Conservation (phyloP, 2,113 vertebrate genomes). For the Corydoras maculifer region DNA sequence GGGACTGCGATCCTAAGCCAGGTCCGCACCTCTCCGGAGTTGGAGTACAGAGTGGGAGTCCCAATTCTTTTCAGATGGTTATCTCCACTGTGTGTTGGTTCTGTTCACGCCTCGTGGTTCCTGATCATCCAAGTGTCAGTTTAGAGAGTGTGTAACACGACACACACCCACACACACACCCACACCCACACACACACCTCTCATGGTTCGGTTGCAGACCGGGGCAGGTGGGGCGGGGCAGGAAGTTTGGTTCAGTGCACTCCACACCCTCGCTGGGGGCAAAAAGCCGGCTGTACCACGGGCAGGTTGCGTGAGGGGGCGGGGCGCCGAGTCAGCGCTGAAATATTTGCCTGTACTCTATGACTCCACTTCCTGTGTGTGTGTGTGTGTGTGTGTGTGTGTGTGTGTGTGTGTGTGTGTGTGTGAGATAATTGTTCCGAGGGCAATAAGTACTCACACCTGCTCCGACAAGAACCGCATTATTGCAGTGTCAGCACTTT, state of each 20-base stretch:
- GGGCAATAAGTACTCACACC: background rate
- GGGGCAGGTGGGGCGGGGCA: slow-evolving; percentile 32
- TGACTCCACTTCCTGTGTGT: slow-evolving; percentile 32
- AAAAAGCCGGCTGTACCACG: slow-evolving; percentile 3
- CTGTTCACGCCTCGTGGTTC: too few relatives aligned
- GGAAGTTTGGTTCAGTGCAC: slow-evolving; percentile 55
- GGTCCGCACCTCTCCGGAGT: too few relatives aligned
- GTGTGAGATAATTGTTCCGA: slow-evolving; percentile 15
- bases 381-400: slow-evolving; percentile 22
- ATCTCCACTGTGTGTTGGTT: too few relatives aligned
- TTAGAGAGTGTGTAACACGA: too few relatives aligned
- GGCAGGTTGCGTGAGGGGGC: slow-evolving; percentile 15
- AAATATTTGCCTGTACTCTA: slow-evolving; percentile 45
- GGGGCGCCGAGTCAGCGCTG: slow-evolving; percentile 53
- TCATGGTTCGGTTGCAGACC: slow-evolving; percentile 2
- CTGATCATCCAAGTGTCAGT: too few relatives aligned
- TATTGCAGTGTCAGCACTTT: slow-evolving; percentile 1
- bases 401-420: background rate
- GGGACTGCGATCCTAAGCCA: too few relatives aligned
- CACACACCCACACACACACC: too few relatives aligned
- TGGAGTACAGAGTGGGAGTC: too few relatives aligned
- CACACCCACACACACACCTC: too few relatives aligned
- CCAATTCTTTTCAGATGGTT: too few relatives aligned
- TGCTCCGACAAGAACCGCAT: background rate
- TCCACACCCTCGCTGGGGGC: slow-evolving; percentile 42